Evolutionary conservation across 2,888 invertebrate species (phyloP).

Genomic region (Pristionchus fissidentatus): DNA sequence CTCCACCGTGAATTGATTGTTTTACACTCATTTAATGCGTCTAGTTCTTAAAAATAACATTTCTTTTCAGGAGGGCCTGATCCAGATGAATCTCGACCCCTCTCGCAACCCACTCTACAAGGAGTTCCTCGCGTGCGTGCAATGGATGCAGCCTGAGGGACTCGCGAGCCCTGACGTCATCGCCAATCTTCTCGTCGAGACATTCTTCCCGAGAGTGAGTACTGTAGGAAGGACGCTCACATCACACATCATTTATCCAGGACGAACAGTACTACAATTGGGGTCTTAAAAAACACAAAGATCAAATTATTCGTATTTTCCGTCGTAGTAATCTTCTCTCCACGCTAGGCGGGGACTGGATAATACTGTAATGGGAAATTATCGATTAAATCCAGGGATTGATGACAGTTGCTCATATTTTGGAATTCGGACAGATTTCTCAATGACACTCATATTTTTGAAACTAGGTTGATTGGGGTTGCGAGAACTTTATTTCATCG

Average conservation of each 20-base stretch:
- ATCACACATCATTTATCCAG: background rate
- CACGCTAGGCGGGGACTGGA: background rate
- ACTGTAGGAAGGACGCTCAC: too few relatives aligned
- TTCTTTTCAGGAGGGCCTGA: conserved; percentile 64
- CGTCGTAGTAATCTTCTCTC: background rate
- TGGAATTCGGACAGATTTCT: too few relatives aligned
- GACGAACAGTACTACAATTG: background rate
- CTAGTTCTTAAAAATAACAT: too few relatives aligned
- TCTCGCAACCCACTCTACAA: conserved; percentile 53
- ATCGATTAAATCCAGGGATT: too few relatives aligned
- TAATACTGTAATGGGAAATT: background rate
- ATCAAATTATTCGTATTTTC: background rate
- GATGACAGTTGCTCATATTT: too few relatives aligned
- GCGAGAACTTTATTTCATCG: too few relatives aligned
- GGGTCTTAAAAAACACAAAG: too few relatives aligned
- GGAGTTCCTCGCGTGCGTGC: conserved; percentile 14
- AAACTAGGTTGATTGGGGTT: too few relatives aligned
- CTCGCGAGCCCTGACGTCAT: conserved; percentile 86
- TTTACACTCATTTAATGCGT: too few relatives aligned
- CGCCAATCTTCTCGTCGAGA: conserved; percentile 87
- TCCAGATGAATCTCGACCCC: conserved; percentile 64
- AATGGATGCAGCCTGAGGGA: conserved; percentile 42
- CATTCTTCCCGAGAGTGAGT: conserved; percentile 91
- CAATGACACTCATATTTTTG: too few relatives aligned
- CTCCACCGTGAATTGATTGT: too few relatives aligned